Base-by-base conservation (phyloP, 2,888 invertebrate genomes). In the Peribatodes rhomboidaria region DNA sequence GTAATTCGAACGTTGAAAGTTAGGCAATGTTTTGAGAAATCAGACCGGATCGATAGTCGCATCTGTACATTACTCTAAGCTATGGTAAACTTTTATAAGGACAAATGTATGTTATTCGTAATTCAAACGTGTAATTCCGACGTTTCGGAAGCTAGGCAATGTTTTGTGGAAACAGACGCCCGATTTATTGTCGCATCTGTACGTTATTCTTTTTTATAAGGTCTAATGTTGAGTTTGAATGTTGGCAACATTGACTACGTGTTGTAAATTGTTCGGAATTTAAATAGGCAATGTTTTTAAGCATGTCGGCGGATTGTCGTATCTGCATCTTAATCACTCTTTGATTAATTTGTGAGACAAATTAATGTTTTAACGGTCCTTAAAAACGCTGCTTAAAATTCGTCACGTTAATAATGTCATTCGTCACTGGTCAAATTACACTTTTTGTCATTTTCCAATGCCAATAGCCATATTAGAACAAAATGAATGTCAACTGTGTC, bases 31-130 rank as follows among this genome's bases (percentile, higher is more conserved):
- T 35, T 18, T 16, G n/a, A 2, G 11, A 20, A 10, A 46, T 2
- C 27, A 27, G 27, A 6, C 10, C 4, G 11, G 6, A 13, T 13
- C 13, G 35, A 52, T 37, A 20, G 33, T 52, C 20, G 13, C 50
- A 37, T 52, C 50, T 52, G 47, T 49, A 31, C 31, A 20, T 49
- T 49, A 49, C 3, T 50, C 18, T 27, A n/a, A n/a, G n/a, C n/a
- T 50, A 31, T 50, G 33, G 33, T 50, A 50, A 49, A 14, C 46
- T 44, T 44, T 44, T 44, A 13, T 35, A 35, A 35, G 39, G 39
- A n/a, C n/a, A 14, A 39, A 14, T 39, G 39, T 14, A 13, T 14
- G 14, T 39, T 39, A n/a, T n/a, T n/a, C n/a, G n/a, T 39, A 39
- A 7, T n/a, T 39, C n/a, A n/a, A n/a, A 14, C 14, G n/a, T 39